Evolutionary conservation across 2,888 invertebrate species (phyloP).

Genomic region (Mesorhabditis spiculigera): DNA sequence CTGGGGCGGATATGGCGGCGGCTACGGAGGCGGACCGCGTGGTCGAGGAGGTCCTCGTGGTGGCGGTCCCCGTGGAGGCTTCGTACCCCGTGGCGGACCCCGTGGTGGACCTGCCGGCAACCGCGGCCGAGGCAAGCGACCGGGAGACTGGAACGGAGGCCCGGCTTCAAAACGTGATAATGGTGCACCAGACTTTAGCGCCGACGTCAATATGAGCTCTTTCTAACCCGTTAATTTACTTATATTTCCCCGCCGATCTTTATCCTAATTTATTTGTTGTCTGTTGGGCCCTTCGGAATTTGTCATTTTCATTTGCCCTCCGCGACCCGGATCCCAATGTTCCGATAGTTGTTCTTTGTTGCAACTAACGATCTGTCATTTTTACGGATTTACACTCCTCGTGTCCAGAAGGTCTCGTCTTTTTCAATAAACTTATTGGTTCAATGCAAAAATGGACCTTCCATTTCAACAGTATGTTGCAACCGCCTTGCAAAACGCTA

Average conservation of each 20-base stretch:
- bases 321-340: background rate
- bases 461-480: too few relatives aligned
- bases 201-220: slow-evolving; percentile 46
- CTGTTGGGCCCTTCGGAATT: background rate
- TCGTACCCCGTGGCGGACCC: slow-evolving; percentile 8
- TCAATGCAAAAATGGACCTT: too few relatives aligned
- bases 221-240: slow-evolving; percentile 19
- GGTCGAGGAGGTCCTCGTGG: slow-evolving; percentile 16
- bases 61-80: slow-evolving; percentile 12
- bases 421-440: too few relatives aligned
- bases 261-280: slow-evolving; percentile 2
- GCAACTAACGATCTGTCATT: too few relatives aligned
- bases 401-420: too few relatives aligned
- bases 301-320: background rate
- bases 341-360: too few relatives aligned
- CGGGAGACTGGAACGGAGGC: slow-evolving; percentile 47
- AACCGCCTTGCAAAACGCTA: too few relatives aligned
- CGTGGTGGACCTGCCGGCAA: slow-evolving; percentile 14
- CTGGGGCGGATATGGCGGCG: slow-evolving; percentile 9
- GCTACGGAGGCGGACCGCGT: slow-evolving; percentile 19
- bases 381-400: too few relatives aligned
- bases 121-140: slow-evolving; percentile 45
- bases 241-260: slow-evolving; percentile 5
- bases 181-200: slow-evolving; percentile 43
- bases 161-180: slow-evolving; percentile 53